Evolutionary conservation across 2,888 invertebrate genomes (phyloP), one percentile per base, ranked within the genome.

Genomic region (Rhamphomyia laevipes): DNA sequence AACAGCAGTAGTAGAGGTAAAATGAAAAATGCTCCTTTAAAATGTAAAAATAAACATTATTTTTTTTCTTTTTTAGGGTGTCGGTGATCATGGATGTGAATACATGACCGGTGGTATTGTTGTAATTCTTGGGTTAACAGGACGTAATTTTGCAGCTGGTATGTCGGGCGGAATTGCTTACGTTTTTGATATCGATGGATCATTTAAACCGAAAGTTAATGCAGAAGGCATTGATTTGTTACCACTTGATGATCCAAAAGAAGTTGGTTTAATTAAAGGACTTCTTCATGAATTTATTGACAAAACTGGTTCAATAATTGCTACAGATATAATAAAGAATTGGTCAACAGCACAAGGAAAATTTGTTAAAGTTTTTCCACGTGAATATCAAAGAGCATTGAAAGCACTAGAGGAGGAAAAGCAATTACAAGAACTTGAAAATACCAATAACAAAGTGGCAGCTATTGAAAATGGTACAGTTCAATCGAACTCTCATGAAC

Each of bases 11-110:
- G 90, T 91, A 54, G 99, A 99, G 74, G 78, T 77, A 61, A 61
- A 35, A 13, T 40, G 7, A 31, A n/a, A n/a, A n/a, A n/a, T 35
- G 5, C 15, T 23, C 37, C 2, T 44, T 12, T 47, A n/a, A 31
- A 16, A 45, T 13, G n/a, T n/a, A 18, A 11, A 12, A 42, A 10
- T 44, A 23, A 35, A 18, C 17, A 27, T 27, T 35, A n/a, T 4
- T 18, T 31, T 33, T 37, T 48, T 43, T 33, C 21, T 46, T 46
- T 48, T 23, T 10, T 55, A 77, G 75, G 96, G 96, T 47, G 95
- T 94, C 50, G 99, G 99, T 38, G 99, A 99, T 75, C 97, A 99
- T 72, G 97, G 95, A 51, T 99, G 99, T 75, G 99, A 99, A 74
- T 99, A 99, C 73, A 99, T 99, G 99, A 99, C 99, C 44, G 96